Evolutionary conservation across 2,888 invertebrate genomes (phyloP), one percentile per base, ranked within the genome.

Genomic region (Metallyticus violacea): DNA sequence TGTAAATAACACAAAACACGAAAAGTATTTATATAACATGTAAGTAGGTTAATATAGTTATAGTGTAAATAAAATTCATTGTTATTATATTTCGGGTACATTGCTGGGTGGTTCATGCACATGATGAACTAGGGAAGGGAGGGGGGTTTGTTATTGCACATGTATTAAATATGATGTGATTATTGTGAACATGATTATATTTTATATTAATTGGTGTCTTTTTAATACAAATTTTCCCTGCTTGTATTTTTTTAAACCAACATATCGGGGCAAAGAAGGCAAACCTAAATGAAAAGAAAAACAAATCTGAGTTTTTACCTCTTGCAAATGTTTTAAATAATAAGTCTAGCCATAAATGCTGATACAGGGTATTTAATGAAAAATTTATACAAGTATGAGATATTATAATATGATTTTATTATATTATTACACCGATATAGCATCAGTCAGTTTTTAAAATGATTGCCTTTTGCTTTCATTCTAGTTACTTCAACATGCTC

Each of bases 1-100:
- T 83, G 83, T 83, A 83, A 83, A 83, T 83, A 83, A 26, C 77
- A 83, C 77, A 83, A 83, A 29, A 77, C 76, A 82, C 26, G 29
- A 82, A 40, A 77, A 77, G 28, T 83, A 83, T 83, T 83, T 83
- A 83, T 83, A 83, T 83, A 77, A 26, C 25, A 77, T 83, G 76
- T n/a, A 28, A 28, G 22, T 83, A 77, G 22, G 25, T 9, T 76
- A 76, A 62, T 30, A 81, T 82, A 77, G 77, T 29, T 82, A 26
- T 82, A 62, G 28, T 85, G 29, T 85, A 30, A 78, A 78, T 28
- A 85, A 78, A 29, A 78, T 6, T 85, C 22, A 62, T 40, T 85
- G 62, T 77, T 85, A 85, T 77, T 81, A 40, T 30, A n/a, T 40
- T 29, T 26, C 26, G 79, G 79, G 40, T 26, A 85, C 15, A 9